phyloP scores from a whole-genome alignment of 2,888 invertebrate species.

The Myathropa florea region DNA sequence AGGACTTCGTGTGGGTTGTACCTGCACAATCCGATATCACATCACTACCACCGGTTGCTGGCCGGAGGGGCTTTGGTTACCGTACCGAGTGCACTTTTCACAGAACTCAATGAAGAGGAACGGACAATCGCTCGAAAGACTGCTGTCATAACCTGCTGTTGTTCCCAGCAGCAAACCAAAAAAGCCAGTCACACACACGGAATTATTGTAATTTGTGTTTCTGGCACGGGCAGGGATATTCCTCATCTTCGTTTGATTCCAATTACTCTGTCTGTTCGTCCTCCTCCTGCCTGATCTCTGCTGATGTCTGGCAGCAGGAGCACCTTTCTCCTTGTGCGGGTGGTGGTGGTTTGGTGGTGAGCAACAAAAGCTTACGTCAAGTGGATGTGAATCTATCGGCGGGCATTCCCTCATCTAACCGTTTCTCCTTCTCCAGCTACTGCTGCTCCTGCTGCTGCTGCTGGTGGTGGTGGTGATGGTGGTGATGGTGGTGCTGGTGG shows the following conservation, averaged over 20 bases:
- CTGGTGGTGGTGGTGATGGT: not conserved
- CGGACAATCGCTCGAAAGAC: slow-evolving; percentile 51
- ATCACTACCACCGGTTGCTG: slow-evolving; percentile 62
- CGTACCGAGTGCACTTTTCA: slow-evolving; percentile 46
- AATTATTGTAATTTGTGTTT: slow-evolving; percentile 69
- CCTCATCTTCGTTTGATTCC: slow-evolving; percentile 67
- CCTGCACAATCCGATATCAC: slow-evolving; percentile 59
- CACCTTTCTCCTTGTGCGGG: slow-evolving; percentile 43
- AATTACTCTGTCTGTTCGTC: slow-evolving; percentile 50
- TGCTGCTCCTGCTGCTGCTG: not conserved
- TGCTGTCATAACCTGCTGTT: slow-evolving; percentile 67
- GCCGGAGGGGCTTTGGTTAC: slow-evolving; percentile 29
- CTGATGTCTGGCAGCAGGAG: slow-evolving; percentile 22
- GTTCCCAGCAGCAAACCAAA: slow-evolving; percentile 47
- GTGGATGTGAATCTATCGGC: slow-evolving; percentile 63
- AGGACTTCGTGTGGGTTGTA: slow-evolving; percentile 28
- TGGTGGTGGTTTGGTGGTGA: slow-evolving; percentile 5
- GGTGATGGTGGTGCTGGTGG: not conserved
- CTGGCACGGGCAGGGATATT: slow-evolving; percentile 58
- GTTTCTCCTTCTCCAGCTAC: not conserved
- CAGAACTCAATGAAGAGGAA: slow-evolving; percentile 47
- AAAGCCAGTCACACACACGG: slow-evolving; percentile 43
- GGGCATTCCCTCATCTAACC: slow-evolving; percentile 19
- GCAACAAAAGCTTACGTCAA: slow-evolving; percentile 65
- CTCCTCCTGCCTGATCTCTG: not conserved